phyloP scores from a whole-genome alignment of 2,113 vertebrate genomes.

The Coptodon bakossiorum region DNA sequence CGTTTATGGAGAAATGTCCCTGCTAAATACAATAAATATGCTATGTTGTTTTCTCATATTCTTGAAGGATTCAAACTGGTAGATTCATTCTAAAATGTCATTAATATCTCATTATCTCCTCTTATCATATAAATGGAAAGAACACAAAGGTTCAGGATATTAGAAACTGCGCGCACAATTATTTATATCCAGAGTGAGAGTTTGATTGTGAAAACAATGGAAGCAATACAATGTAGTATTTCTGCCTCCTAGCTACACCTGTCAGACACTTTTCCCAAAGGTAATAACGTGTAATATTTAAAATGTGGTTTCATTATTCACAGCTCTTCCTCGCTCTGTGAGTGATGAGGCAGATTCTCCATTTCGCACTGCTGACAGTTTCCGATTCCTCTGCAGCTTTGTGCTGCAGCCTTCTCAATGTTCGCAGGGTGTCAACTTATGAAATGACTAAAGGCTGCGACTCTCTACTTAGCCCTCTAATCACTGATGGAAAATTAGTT shows the following conservation, averaged over 20 bases:
- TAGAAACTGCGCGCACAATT: background rate
- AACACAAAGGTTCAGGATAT: background rate
- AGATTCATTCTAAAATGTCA: background rate
- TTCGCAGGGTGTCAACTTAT: constrained; percentile 35
- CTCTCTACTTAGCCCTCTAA: background rate
- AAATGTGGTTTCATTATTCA: constrained; percentile 2
- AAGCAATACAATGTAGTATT: background rate
- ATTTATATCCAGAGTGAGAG: background rate
- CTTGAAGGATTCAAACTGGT: background rate
- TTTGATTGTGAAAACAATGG: background rate
- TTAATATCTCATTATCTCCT: background rate
- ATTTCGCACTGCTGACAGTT: constrained; percentile 1
- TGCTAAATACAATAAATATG: background rate
- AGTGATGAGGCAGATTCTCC: constrained; percentile 2
- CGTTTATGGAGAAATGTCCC: rapidly evolving
- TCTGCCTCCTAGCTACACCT: background rate
- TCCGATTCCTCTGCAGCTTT: background rate
- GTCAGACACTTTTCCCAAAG: background rate
- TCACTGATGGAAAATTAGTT: constrained; percentile 7
- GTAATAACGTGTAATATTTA: constrained; percentile 15
- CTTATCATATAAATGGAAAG: background rate
- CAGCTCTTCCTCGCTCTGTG: background rate
- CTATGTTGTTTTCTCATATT: background rate
- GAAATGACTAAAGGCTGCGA: constrained; percentile 20
- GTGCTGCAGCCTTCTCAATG: background rate